These are phyloP conservation scores for Pollenia labialis DNA, from an alignment of 2,888 invertebrate genomes.

Conservation along the genomic window DNA sequence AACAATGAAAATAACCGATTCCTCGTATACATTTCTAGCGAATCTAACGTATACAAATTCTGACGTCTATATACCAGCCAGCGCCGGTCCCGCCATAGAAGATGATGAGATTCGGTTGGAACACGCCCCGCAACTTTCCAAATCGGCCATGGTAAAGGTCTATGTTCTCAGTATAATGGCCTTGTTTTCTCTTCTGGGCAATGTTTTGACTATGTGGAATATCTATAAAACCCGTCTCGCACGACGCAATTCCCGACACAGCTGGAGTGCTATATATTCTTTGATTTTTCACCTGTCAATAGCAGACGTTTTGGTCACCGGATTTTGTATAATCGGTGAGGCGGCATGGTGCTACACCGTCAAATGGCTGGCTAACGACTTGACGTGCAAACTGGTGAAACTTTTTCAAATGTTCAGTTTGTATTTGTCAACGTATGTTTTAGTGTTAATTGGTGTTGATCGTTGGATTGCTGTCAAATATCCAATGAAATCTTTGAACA, in stretches of 20 bases:
- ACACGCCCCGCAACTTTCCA: conserved; percentile 89
- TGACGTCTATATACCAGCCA: conserved; percentile 53
- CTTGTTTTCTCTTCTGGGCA: conserved; percentile 89
- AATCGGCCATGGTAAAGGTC: conserved; percentile 87
- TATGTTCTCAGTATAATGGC: conserved; percentile 89
- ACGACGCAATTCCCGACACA: conserved; percentile 86
- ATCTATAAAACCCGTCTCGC: conserved; percentile 88
- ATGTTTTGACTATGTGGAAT: conserved; percentile 90
- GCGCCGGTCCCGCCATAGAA: conserved; percentile 60
- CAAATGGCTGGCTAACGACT: conserved; percentile 91
- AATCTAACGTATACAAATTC: conserved; percentile 60
- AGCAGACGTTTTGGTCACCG: conserved; percentile 91
- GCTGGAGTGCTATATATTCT: conserved; percentile 90
- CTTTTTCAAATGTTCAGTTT: conserved; percentile 92
- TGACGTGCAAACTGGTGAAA: conserved; percentile 91
- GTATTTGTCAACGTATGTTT: conserved; percentile 92
- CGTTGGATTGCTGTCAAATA: conserved; percentile 92
- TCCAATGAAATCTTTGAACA: conserved; percentile 89
- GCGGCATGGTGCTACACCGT: conserved; percentile 92
- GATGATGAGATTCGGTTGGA: conserved; percentile 82
- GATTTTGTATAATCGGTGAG: conserved; percentile 92
- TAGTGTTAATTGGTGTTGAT: conserved; percentile 93
- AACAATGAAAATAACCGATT: conserved; percentile 52
- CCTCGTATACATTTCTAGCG: conserved; percentile 52
- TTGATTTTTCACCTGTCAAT: conserved; percentile 92